Evolutionary conservation across 2,113 vertebrate species (phyloP), one percentile per base, ranked within the genome.

Genomic region (Neodontobutis hainanensis): DNA sequence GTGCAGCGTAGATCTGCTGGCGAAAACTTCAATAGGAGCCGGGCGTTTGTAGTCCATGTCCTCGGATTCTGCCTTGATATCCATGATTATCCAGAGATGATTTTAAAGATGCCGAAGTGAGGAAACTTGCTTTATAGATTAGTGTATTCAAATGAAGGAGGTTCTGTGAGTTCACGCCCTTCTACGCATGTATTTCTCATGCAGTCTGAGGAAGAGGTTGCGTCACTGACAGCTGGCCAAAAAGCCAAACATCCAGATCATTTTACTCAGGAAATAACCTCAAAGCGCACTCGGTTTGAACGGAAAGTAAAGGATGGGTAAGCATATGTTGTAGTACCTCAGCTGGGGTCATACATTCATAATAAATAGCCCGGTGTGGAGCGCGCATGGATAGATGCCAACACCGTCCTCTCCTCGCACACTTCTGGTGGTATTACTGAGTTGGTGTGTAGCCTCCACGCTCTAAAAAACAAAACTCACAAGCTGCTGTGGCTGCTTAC

Each of bases 1-100:
- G 5, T 99, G 97, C 70, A 99, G 95, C 16, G 97, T 98, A 90
- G 97, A 99, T 77, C 95, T 94, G 93, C 95, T 96, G 85, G 97
- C 96, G 19, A 99, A 99, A 88, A 95, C 96, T 92, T 98, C 94
- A 60, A 99, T 92, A 79, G 96, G 94, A 73, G 93, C 93, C 0
- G 97, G 97, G 3, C 81, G 92, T 83, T 93, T 91, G 40, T 92
- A 94, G 86, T 96, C 96, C 94, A 93, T 91, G 83, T 98, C 97
- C 75, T 98, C 96, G 38, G 95, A 88, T 32, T 97, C 96, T 42
- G 93, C 91, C 80, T 98, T 97, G 66, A 96, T 92, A 93, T 97
- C 96, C 97, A 99, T 99, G 38, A 38, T 72, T 70, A 57, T 65
- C 35, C 16, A 44, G 42, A 14, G 45, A 56, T 58, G 65, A 56